A percentile compares a stretch with the other conserved stretches of the same genome.
phyloP scores from a whole-genome alignment of 2,797 vertebrate genomes.

The Agapornis canus region DNA sequence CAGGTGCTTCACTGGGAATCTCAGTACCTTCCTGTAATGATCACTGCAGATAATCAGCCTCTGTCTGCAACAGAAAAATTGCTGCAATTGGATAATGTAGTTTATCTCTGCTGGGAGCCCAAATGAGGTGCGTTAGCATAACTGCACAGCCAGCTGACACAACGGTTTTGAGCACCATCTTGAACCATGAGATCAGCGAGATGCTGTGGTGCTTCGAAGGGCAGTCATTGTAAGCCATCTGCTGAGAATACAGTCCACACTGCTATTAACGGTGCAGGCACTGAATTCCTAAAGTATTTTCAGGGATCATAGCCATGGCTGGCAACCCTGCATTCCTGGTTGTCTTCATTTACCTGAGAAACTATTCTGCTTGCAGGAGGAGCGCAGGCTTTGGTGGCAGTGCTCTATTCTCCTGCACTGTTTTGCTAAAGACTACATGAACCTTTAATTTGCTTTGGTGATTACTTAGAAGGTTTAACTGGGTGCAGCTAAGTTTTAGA shows the following conservation, averaged over 20 bases:
- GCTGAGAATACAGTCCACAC: neutral
- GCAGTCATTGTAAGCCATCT: neutral
- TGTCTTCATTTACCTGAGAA: neutral
- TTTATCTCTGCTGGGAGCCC: neutral
- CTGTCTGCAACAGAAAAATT: slow-evolving; percentile 3
- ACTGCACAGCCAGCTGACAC: neutral
- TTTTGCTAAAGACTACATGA: fast-evolving
- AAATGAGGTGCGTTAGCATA: neutral
- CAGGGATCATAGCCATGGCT: neutral
- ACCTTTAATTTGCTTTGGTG: neutral
- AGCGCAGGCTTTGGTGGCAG: neutral
- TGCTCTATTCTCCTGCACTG: neutral
- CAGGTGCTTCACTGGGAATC: neutral
- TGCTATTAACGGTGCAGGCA: fast-evolving
- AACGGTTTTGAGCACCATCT: fast-evolving
- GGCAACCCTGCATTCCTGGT: neutral
- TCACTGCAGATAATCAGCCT: slow-evolving; percentile 41
- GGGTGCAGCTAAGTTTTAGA: neutral
- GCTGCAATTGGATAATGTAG: neutral
- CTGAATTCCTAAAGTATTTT: neutral
- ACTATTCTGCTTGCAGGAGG: neutral
- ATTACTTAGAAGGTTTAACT: neutral
- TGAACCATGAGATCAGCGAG: neutral
- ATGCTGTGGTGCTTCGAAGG: neutral
- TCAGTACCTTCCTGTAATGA: neutral